These are phyloP conservation scores for Mus caroli DNA, from an alignment of 2,797 vertebrate genomes.

Conservation along the genomic window DNA sequence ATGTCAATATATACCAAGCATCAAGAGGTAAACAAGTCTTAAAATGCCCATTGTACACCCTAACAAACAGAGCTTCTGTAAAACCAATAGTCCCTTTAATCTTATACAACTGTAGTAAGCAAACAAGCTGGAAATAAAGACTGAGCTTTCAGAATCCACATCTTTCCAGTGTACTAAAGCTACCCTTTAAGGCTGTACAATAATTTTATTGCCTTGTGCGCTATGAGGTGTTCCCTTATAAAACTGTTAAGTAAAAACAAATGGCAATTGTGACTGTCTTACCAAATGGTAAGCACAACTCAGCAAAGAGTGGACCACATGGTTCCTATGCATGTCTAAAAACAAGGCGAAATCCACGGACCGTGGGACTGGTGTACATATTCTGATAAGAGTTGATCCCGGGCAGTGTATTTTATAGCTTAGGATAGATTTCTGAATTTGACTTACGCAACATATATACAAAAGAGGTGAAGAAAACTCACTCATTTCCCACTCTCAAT, in stretches of 20 bases:
- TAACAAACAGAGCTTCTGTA: slow-evolving; percentile 1
- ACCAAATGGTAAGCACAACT: slow-evolving; percentile 16
- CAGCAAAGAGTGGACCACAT: neutral
- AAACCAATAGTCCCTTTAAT: slow-evolving; percentile 36
- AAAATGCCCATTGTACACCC: slow-evolving; percentile 11
- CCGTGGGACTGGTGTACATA: neutral
- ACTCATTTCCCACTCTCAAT: slow-evolving; percentile 1
- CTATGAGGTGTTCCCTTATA: slow-evolving; percentile 8
- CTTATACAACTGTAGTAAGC: slow-evolving; percentile 12
- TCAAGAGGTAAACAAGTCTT: neutral
- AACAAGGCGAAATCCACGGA: neutral
- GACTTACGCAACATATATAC: slow-evolving; percentile 48
- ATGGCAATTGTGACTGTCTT: neutral
- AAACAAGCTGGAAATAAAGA: slow-evolving; percentile 37
- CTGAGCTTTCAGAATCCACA: slow-evolving; percentile 17
- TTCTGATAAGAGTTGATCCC: neutral
- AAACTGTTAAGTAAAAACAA: slow-evolving; percentile 6
- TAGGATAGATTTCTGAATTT: slow-evolving; percentile 57
- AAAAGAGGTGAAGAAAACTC: slow-evolving; percentile 48
- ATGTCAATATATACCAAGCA: neutral
- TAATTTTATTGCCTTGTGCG: neutral
- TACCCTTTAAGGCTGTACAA: slow-evolving; percentile 11
- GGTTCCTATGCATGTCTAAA: neutral
- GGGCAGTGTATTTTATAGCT: slow-evolving; percentile 1
- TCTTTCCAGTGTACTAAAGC: neutral